phyloP scores from a whole-genome alignment of 2,888 invertebrate genomes.

The Arenicola marina region DNA sequence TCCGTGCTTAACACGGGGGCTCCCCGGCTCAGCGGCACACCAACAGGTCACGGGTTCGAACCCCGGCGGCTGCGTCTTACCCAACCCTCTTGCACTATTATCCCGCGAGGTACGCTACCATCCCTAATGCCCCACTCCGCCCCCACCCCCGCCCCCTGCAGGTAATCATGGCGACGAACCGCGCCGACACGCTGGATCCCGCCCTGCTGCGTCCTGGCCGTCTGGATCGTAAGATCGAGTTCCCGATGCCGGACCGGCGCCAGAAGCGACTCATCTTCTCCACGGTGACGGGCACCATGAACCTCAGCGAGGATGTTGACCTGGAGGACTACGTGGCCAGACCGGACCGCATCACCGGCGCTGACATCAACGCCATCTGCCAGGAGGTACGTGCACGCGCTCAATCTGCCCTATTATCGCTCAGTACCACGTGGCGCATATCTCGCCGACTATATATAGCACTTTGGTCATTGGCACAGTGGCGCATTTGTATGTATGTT shows the following conservation, averaged over 20 bases:
- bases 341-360: slow-evolving; percentile 98
- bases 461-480: background rate
- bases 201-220: slow-evolving; percentile 92
- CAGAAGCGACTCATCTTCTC: slow-evolving; percentile 95
- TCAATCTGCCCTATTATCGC: background rate
- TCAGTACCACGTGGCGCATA: background rate
- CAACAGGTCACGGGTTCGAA: too few relatives aligned
- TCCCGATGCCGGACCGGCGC: slow-evolving; percentile 90
- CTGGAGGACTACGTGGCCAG: slow-evolving; percentile 98
- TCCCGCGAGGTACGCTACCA: too few relatives aligned
- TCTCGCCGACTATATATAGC: background rate
- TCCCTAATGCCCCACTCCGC: too few relatives aligned
- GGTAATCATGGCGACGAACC: slow-evolving; percentile 93
- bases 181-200: slow-evolving; percentile 98
- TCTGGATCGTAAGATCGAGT: slow-evolving; percentile 97
- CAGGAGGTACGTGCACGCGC: slow-evolving; percentile 74
- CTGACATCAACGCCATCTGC: slow-evolving; percentile 99
- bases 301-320: slow-evolving; percentile 92
- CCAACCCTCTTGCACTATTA: too few relatives aligned
- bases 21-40: too few relatives aligned
- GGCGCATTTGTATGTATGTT: background rate
- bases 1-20: too few relatives aligned
- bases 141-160: too few relatives aligned
- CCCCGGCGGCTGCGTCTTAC: too few relatives aligned
- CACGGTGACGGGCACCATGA: slow-evolving; percentile 79